These are phyloP conservation scores for Metopolophium dirhodum DNA, from an alignment of 1,140 invertebrate species.

Conservation along the genomic window DNA sequence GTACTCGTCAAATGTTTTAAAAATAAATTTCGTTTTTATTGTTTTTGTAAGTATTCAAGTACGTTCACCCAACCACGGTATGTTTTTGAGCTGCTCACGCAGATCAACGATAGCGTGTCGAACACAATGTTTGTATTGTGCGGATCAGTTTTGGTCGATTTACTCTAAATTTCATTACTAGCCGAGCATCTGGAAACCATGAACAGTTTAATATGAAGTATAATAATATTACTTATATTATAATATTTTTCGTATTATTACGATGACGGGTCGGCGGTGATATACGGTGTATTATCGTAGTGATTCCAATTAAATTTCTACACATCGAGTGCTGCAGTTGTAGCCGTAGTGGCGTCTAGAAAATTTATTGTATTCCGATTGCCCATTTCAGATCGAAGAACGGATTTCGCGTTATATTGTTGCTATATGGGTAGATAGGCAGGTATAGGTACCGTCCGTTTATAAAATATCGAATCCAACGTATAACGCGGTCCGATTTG, in stretches of 20 bases:
- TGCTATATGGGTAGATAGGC: background rate
- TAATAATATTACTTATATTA: background rate
- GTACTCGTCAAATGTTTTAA: background rate
- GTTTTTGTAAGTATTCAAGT: background rate
- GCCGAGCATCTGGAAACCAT: background rate
- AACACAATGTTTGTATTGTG: background rate
- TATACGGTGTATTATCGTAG: background rate
- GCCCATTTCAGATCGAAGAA: background rate
- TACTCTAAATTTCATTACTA: background rate
- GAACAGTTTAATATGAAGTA: background rate
- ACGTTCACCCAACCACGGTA: background rate
- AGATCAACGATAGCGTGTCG: background rate
- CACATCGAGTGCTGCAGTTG: background rate
- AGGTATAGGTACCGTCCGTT: background rate
- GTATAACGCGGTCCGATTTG: background rate
- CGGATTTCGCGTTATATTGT: background rate
- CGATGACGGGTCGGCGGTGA: background rate
- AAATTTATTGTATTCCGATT: background rate
- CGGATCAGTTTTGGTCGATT: conserved; percentile 18
- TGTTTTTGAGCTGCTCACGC: background rate
- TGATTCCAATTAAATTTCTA: conserved; percentile 15
- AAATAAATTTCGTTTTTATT: background rate
- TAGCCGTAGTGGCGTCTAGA: background rate
- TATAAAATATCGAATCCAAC: background rate
- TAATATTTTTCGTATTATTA: background rate